Evolutionary conservation across 2,888 invertebrate genomes (phyloP).

Genomic region (Rutpela maculata): DNA sequence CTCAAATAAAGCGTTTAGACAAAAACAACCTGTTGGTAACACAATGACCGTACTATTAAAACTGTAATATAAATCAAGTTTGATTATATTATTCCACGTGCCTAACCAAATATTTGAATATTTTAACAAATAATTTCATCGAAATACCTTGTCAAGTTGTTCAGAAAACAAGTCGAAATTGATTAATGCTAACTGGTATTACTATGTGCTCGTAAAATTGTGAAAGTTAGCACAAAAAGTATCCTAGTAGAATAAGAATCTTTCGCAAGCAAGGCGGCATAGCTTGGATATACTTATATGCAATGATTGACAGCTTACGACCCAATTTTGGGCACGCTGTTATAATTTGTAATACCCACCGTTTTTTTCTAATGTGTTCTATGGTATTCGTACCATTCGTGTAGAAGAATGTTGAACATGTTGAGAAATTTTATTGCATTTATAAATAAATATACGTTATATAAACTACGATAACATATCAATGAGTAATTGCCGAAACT

Average conservation of each 20-base stretch:
- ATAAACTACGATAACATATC: too few relatives aligned
- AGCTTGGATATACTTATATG: constrained; percentile 7
- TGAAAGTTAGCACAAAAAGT: constrained; percentile 29
- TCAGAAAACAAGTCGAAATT: constrained; percentile 21
- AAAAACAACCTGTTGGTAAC: too few relatives aligned
- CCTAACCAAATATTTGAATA: constrained; percentile 5
- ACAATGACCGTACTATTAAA: too few relatives aligned
- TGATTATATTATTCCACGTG: too few relatives aligned
- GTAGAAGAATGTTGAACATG: neutral
- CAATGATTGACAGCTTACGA: constrained; percentile 33
- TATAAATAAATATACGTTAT: neutral
- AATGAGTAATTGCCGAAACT: too few relatives aligned
- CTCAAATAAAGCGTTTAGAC: too few relatives aligned
- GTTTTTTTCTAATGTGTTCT: neutral
- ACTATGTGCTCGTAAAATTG: constrained; percentile 26
- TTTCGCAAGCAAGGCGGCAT: constrained; percentile 26
- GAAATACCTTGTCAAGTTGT: neutral
- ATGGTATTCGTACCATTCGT: neutral
- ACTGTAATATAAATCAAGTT: too few relatives aligned
- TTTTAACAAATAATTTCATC: neutral
- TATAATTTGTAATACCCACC: neutral
- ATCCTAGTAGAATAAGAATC: constrained; percentile 10
- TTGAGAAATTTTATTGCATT: neutral
- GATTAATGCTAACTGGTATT: constrained; percentile 23
- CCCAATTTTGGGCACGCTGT: constrained; percentile 1